These are phyloP conservation scores for Microchrysa polita DNA, from an alignment of 2,888 invertebrate species.

Conservation along the genomic window DNA sequence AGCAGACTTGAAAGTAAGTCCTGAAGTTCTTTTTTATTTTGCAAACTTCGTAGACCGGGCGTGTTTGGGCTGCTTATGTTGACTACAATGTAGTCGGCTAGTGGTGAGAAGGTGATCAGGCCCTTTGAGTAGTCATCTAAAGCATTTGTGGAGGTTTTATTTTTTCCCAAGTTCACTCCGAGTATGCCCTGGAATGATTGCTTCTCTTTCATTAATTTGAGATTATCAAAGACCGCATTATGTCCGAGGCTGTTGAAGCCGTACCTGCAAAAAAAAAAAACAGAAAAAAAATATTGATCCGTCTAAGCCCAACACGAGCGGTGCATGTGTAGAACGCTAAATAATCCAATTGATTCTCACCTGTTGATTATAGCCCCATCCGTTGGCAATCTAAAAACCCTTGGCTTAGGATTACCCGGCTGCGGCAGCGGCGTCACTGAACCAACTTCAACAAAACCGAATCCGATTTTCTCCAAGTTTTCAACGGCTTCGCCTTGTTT, in stretches of 20 bases:
- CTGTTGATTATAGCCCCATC: conserved; percentile 94
- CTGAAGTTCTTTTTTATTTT: conserved; percentile 78
- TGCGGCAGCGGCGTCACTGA: conserved; percentile 95
- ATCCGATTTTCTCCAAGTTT: conserved; percentile 85
- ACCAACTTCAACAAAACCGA: conserved; percentile 96
- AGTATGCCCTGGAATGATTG: conserved; percentile 69
- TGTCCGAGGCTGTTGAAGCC: conserved; percentile 98
- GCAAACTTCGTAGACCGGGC: conserved; percentile 86
- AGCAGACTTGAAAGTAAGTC: conserved; percentile 74
- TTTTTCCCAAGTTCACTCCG: conserved; percentile 98
- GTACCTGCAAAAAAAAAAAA: too few species aligned
- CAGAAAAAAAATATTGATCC: too few species aligned
- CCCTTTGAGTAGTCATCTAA: conserved; percentile 86
- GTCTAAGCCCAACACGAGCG: too few species aligned
- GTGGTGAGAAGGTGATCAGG: conserved; percentile 79
- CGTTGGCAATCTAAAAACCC: conserved; percentile 87
- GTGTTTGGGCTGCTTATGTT: conserved; percentile 98
- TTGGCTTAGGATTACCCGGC: conserved; percentile 89
- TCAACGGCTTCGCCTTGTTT: conserved; percentile 93
- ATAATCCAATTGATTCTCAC: too few species aligned
- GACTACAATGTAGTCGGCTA: conserved; percentile 95
- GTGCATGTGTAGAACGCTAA: too few species aligned
- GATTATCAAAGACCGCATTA: conserved; percentile 73
- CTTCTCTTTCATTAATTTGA: conserved; percentile 68
- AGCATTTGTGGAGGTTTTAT: conserved; percentile 82